Percentiles rank a stretch among this genome's conserved stretches.
Evolutionary conservation across 1,140 invertebrate genomes (phyloP).

Genomic region (Macrotrachela quadricornifera): DNA sequence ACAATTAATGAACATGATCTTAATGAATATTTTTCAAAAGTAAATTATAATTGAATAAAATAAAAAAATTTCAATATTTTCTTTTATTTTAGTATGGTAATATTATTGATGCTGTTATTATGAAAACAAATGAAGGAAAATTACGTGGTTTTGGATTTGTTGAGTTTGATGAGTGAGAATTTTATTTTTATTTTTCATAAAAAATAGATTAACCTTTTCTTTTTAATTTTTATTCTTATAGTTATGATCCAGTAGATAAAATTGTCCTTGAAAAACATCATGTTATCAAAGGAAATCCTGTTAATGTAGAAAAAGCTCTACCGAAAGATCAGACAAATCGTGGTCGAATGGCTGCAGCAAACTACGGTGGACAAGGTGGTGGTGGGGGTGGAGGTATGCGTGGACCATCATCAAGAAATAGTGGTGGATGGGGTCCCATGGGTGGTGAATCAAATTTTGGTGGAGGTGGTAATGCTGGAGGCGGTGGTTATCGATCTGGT

Average conservation of each 20-base stretch:
- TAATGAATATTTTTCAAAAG: conserved; percentile 67
- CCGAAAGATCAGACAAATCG: conserved; percentile 31
- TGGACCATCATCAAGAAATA: not conserved
- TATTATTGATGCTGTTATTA: conserved; percentile 59
- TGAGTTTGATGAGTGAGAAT: conserved; percentile 55
- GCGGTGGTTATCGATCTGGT: not conserved
- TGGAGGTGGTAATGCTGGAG: too few species aligned
- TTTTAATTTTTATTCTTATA: too few species aligned
- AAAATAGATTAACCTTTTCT: too few species aligned
- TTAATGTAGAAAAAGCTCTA: conserved; percentile 35
- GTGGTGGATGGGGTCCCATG: conserved; percentile 11
- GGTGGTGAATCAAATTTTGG: conserved; percentile 1
- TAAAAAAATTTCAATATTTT: too few species aligned
- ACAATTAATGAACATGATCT: conserved; percentile 17
- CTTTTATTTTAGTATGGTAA: not conserved
- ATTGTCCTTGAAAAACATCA: conserved; percentile 27
- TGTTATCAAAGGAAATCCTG: conserved; percentile 27
- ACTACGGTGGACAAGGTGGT: conserved; percentile 7
- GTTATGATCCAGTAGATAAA: not conserved
- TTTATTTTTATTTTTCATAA: not conserved
- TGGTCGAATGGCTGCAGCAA: conserved; percentile 6
- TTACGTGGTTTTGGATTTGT: conserved; percentile 80
- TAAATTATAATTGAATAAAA: too few species aligned
- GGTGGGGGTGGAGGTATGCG: not conserved
- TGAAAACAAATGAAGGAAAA: conserved; percentile 44